A percentile compares a stretch with the other conserved stretches of the same genome.
These are phyloP conservation scores for Drosophila kambysellisi DNA, from an alignment of 2,888 invertebrate genomes.

Conservation along the genomic window DNA sequence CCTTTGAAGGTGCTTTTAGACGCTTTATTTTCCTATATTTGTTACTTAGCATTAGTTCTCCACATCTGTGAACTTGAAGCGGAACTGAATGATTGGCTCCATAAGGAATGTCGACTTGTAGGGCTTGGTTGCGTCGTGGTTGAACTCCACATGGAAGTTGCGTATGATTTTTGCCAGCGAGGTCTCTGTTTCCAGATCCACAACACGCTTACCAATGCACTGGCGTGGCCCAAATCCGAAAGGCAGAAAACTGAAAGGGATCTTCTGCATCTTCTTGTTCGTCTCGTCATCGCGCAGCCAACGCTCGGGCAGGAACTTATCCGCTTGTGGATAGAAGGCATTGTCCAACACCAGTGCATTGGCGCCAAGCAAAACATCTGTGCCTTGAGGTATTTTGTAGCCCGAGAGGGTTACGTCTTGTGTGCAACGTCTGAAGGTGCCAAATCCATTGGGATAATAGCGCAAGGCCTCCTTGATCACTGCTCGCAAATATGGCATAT, in stretches of 20 bases:
- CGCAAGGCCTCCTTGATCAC: conserved; percentile 90
- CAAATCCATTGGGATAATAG: conserved; percentile 87
- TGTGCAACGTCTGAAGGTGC: conserved; percentile 86
- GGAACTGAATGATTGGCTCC: conserved; percentile 80
- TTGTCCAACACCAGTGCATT: conserved; percentile 87
- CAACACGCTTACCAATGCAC: conserved; percentile 90
- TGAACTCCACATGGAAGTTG: conserved; percentile 76
- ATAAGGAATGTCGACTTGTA: conserved; percentile 72
- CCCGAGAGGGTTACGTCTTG: conserved; percentile 88
- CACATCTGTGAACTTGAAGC: conserved; percentile 79
- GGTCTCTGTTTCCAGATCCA: conserved; percentile 89
- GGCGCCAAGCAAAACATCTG: conserved; percentile 90
- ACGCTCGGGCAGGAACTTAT: conserved; percentile 90
- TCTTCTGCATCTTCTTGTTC: conserved; percentile 43
- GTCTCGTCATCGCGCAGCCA: conserved; percentile 86
- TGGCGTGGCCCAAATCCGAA: conserved; percentile 90
- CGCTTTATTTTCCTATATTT: no score
- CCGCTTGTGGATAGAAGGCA: conserved; percentile 87
- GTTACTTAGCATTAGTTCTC: conserved; percentile 22
- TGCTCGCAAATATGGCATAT: conserved; percentile 88
- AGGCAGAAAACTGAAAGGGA: conserved; percentile 88
- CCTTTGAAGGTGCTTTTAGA: no score
- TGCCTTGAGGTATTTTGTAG: conserved; percentile 88
- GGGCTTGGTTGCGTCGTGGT: conserved; percentile 69
- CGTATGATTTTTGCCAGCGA: conserved; percentile 84